Base-by-base conservation (phyloP, 2,888 invertebrate genomes). In the Polyommatus iphigenia region DNA sequence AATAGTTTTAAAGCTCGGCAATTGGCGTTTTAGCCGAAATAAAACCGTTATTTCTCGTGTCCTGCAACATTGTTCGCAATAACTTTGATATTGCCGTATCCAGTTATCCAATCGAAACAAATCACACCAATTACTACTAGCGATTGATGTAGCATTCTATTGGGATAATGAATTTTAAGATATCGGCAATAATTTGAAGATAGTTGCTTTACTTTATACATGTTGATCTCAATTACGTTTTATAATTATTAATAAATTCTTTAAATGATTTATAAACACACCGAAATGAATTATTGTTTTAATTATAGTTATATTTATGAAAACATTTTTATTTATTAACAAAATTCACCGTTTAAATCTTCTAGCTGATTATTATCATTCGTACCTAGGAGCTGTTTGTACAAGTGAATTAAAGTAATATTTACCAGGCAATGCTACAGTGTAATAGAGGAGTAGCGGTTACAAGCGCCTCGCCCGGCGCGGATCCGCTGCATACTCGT, bases 401-500 rank as follows among this genome's bases (percentile, higher is more conserved):
- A 46, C 3, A 13, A 46, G 46, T 46, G 46, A 46, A 46, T 46
- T 46, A 46, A 54, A 54, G 78, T 79, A 79, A 83, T 83, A 81
- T 84, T 85, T 84, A 81, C 83, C 82, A 85, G 76, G 78, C 78
- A 80, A 81, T 81, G 81, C 79, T 81, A 81, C 85, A 84, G 82
- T 83, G 85, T 85, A 88, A 87, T 87, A 87, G 86, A 85, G 87
- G 86, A 86, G 85, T 85, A 82, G 87, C 86, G 89, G 89, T 89
- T 88, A 88, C 85, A 85, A 84, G 83, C 85, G 85, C 85, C 85
- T 85, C 85, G 83, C 81, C 84, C 84, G 85, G 62, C 10, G 84
- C 86, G 87, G 86, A 88, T 89, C 87, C 87, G 87, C 86, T 88
- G 86, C 88, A 85, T 83, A 86, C 87, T 89, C 86, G 83, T 85